These are phyloP conservation scores for Delichon dasypus DNA, from an alignment of 2,797 vertebrate genomes.

Conservation along the genomic window DNA sequence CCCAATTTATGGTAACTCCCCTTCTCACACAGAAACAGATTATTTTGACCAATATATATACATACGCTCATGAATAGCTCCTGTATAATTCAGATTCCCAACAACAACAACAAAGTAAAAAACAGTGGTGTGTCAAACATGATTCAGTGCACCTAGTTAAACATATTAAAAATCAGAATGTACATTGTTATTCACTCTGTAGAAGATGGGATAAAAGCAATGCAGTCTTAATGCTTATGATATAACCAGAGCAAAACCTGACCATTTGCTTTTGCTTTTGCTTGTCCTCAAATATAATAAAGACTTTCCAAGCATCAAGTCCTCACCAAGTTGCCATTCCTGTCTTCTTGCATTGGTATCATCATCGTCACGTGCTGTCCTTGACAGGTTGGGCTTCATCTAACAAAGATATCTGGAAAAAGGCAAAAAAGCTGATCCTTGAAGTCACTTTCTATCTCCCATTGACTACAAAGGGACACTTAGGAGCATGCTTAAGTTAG, in stretches of 20 bases:
- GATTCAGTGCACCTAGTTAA: background rate
- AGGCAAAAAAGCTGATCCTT: background rate
- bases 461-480: background rate
- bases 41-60: background rate
- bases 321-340: background rate
- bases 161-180: background rate
- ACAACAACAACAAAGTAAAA: background rate
- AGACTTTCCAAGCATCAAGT: background rate
- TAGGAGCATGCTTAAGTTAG: background rate
- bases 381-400: background rate
- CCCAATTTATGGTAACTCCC: background rate
- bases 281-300: background rate
- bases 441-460: background rate
- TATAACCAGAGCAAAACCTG: background rate
- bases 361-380: accelerated
- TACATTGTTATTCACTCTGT: background rate
- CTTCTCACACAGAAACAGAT: background rate
- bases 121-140: background rate
- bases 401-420: background rate
- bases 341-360: background rate
- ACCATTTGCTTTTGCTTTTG: background rate
- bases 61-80: background rate
- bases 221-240: background rate
- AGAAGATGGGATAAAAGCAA: background rate
- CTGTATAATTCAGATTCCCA: background rate